Base-by-base conservation (phyloP, 2,888 invertebrate genomes). In the Eupithecia dodoneata region DNA sequence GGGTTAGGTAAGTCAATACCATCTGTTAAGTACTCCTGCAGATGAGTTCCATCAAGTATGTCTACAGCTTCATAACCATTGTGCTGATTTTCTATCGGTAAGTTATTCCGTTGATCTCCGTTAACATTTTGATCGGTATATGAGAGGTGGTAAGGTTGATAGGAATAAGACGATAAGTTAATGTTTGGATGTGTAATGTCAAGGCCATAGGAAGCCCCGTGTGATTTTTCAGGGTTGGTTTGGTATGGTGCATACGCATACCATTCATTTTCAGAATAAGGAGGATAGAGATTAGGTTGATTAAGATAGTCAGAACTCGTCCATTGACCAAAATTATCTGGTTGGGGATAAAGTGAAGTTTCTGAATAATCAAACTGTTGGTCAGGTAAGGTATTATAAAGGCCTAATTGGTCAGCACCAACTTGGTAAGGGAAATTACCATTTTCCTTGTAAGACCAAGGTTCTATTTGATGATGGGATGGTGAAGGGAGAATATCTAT, bases 1-100 rank as follows among this genome's bases (percentile, higher is more conserved):
- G 10, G 63, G 30, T 63, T 30, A 30, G 63, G 63, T 63, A 63
- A 63, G 30, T 63, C 30, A 63, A 63, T 63, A 63, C 63, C 63
- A 63, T 63, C 63, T 10, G 63, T 30, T 30, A 63, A 30, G 63
- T 63, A 63, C 12, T 63, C 12, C 30, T 30, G 30, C 4, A 63
- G 63, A 1, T 63, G 30, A 30, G 63, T 63, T 63, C 63, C 63
- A 30, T 63, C 63, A 63, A 63, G 63, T 63, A 63, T 63, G 12
- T n/a, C 30, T 63, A 30, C 9, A 30, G 12, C 30, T 63, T 18
- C 63, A 30, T 63, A 63, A 10, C 30, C 63, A 63, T 63, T 63
- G 30, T 63, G 63, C 10, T 63, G 63, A 63, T 30, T 30, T 63
- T 4, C 12, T 12, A 63, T 30, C 10, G 63, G 63, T 63, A 30